Evolutionary conservation across 2,797 vertebrate species (phyloP).

Genomic region (Ficedula albicollis): DNA sequence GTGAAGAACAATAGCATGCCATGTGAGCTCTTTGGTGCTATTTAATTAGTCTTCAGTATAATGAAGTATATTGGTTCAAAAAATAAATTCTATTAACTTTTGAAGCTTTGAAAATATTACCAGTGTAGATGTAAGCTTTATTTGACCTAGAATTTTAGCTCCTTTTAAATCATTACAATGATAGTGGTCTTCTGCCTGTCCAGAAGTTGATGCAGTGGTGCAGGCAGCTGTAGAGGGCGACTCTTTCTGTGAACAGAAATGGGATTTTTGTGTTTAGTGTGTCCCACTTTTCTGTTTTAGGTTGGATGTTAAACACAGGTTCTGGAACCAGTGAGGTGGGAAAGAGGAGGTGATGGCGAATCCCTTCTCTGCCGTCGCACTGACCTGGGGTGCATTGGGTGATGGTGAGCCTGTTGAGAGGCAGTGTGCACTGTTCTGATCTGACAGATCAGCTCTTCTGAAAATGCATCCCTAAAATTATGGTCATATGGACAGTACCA

Average conservation of each 20-base stretch:
- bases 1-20: rapidly evolving
- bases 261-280: neutral
- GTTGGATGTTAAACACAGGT: neutral
- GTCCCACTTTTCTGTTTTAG: neutral
- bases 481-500: rapidly evolving
- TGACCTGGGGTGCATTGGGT: rapidly evolving
- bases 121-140: neutral
- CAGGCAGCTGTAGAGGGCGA: neutral
- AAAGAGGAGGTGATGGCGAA: neutral
- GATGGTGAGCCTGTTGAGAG: neutral
- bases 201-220: neutral
- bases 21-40: neutral
- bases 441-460: neutral
- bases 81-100: neutral
- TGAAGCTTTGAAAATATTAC: neutral
- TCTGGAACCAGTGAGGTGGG: neutral
- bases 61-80: neutral
- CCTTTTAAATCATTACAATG: neutral
- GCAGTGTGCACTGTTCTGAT: rapidly evolving
- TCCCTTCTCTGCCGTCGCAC: rapidly evolving
- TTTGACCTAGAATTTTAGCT: neutral
- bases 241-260: neutral
- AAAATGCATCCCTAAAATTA: neutral
- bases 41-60: neutral
- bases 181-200: neutral